phyloP scores from a whole-genome alignment of 1,140 invertebrate genomes.

The Paraescarpia echinospica region DNA sequence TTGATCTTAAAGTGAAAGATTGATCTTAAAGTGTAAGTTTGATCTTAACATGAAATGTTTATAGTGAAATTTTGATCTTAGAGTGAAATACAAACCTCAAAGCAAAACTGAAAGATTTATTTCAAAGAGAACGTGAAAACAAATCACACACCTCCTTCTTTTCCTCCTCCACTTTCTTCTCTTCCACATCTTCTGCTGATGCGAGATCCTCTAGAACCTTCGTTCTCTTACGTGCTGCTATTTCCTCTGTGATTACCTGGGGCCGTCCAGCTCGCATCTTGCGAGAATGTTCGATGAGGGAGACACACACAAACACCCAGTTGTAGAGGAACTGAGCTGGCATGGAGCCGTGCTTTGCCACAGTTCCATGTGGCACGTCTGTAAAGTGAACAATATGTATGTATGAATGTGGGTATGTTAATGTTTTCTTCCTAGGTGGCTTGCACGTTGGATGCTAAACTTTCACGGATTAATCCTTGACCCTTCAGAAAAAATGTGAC shows the following conservation, averaged over 20 bases:
- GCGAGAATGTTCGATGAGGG: constrained; percentile 53
- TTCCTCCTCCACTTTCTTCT: background rate
- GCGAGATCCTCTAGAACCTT: background rate
- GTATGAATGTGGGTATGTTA: too few relatives aligned
- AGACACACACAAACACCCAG: constrained; percentile 56
- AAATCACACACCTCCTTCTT: background rate
- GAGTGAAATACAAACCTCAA: background rate
- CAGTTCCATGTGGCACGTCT: constrained; percentile 54
- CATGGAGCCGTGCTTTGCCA: constrained; percentile 52
- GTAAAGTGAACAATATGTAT: constrained; percentile 1
- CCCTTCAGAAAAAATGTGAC: too few relatives aligned
- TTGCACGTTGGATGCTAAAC: too few relatives aligned
- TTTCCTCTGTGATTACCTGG: background rate
- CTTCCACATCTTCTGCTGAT: background rate
- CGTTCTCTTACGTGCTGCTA: background rate
- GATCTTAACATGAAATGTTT: too few relatives aligned
- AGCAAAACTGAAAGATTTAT: background rate
- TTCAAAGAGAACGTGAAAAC: background rate
- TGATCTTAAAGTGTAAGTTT: background rate
- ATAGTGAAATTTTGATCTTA: too few relatives aligned
- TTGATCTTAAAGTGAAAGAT: too few relatives aligned
- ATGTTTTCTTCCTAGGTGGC: too few relatives aligned
- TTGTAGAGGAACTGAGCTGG: constrained; percentile 55
- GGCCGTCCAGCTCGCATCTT: constrained; percentile 33
- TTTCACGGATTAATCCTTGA: too few relatives aligned